Evolutionary conservation across 2,797 vertebrate genomes (phyloP).

Genomic region (Remorina albescens): DNA sequence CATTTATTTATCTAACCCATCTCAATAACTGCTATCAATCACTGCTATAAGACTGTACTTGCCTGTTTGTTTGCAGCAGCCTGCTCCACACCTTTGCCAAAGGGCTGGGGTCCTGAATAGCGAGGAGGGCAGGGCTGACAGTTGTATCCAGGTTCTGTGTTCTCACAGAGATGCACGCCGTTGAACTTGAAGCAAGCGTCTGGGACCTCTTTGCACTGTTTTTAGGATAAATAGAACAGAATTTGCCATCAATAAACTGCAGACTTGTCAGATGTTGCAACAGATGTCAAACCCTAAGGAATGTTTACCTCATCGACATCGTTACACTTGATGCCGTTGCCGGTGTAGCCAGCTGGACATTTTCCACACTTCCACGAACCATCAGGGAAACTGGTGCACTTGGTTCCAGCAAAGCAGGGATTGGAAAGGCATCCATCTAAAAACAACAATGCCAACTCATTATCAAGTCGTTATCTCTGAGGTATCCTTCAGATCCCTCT

Average conservation of each 20-base stretch:
- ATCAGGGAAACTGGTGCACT: conserved; percentile 93
- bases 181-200: conserved; percentile 94
- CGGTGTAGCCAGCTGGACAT: conserved; percentile 92
- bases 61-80: conserved; percentile 95
- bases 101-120: conserved; percentile 93
- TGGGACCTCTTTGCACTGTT: conserved; percentile 93
- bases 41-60: conserved; percentile 42
- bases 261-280: neutral
- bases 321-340: conserved; percentile 93
- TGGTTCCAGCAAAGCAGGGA: conserved; percentile 93
- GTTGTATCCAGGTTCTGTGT: conserved; percentile 96
- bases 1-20: neutral
- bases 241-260: neutral
- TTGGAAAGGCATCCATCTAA: conserved; percentile 97
- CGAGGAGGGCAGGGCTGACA: conserved; percentile 95
- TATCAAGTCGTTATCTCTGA: conserved; percentile 12
- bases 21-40: conserved; percentile 1
- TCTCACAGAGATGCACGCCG: conserved; percentile 94
- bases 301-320: conserved; percentile 93
- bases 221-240: conserved; percentile 15
- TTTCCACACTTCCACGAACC: conserved; percentile 97
- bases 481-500: conserved; percentile 10
- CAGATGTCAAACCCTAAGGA: neutral
- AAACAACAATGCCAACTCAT: conserved; percentile 42
- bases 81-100: conserved; percentile 90